Evolutionary conservation across 2,888 invertebrate species (phyloP).

Genomic region (Drosophila anomelani): DNA sequence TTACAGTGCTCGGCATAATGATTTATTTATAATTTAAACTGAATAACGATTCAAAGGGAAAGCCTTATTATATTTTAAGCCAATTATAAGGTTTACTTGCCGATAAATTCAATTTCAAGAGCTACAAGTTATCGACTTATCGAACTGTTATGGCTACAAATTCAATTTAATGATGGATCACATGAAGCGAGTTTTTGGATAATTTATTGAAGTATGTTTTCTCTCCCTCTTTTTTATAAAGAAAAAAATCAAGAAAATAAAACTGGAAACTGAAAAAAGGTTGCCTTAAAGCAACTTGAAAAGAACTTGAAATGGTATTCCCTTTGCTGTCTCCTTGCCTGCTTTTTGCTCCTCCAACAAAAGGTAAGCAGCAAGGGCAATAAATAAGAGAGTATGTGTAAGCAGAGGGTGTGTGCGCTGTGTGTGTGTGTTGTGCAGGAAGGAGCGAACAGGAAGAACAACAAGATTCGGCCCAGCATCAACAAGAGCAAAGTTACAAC

Average conservation of each 20-base stretch:
- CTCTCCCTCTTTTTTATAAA: not conserved
- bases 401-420: not conserved
- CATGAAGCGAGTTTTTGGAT: conserved; percentile 2
- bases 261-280: conserved; percentile 15
- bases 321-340: conserved; percentile 20
- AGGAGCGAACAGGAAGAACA: conserved; percentile 30
- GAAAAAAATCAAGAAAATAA: not conserved
- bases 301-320: conserved; percentile 29
- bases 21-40: not conserved
- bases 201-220: conserved; percentile 24
- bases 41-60: not conserved
- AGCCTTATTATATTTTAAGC: not conserved
- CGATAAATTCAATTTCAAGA: not conserved
- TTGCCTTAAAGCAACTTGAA: conserved; percentile 20
- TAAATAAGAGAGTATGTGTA: conserved; percentile 29
- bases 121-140: conserved; percentile 3
- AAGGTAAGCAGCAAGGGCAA: conserved; percentile 34
- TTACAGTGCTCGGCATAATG: not conserved
- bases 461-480: conserved; percentile 34
- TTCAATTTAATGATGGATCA: conserved; percentile 28
- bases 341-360: conserved; percentile 11
- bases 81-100: not conserved
- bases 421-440: conserved; percentile 16
- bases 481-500: conserved; percentile 27
- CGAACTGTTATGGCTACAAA: conserved; percentile 20